Evolutionary conservation across 2,797 vertebrate species (phyloP).

Genomic region (Chiroxiphia lanceolata): DNA sequence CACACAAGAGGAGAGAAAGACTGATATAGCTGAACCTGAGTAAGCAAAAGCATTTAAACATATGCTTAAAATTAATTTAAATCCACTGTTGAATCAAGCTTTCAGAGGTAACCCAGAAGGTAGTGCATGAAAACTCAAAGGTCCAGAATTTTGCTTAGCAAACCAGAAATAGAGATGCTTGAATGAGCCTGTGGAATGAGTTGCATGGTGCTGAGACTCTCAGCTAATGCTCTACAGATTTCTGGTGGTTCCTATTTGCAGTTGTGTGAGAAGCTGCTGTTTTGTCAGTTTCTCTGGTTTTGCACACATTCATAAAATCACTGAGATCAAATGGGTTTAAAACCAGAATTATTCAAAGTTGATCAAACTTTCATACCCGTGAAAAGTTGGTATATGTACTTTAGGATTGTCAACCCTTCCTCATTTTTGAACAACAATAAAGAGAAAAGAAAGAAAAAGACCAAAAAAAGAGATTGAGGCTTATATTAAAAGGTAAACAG

Average conservation of each 20-base stretch:
- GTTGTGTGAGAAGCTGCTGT: background rate
- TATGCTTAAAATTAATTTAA: background rate
- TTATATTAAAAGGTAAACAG: background rate
- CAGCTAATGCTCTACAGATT: background rate
- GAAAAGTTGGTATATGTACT: rapidly evolving
- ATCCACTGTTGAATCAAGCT: background rate
- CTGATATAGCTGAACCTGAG: background rate
- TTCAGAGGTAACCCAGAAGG: background rate
- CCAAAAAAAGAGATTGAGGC: rapidly evolving
- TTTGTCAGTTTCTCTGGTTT: background rate
- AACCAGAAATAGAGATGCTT: background rate
- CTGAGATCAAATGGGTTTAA: background rate
- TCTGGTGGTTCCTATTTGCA: background rate
- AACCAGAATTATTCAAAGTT: background rate
- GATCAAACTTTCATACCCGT: background rate
- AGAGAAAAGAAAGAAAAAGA: background rate
- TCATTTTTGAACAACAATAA: background rate
- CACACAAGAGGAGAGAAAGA: background rate
- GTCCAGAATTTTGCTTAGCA: background rate
- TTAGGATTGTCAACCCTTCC: background rate
- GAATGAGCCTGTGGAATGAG: background rate
- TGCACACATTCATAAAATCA: background rate
- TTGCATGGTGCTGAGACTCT: rapidly evolving
- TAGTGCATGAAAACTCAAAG: background rate
- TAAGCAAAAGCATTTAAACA: background rate